A percentile compares a stretch with the other conserved stretches of the same genome.
Evolutionary conservation across 2,113 vertebrate species (phyloP).

Genomic region (Odontesthes bonariensis): DNA sequence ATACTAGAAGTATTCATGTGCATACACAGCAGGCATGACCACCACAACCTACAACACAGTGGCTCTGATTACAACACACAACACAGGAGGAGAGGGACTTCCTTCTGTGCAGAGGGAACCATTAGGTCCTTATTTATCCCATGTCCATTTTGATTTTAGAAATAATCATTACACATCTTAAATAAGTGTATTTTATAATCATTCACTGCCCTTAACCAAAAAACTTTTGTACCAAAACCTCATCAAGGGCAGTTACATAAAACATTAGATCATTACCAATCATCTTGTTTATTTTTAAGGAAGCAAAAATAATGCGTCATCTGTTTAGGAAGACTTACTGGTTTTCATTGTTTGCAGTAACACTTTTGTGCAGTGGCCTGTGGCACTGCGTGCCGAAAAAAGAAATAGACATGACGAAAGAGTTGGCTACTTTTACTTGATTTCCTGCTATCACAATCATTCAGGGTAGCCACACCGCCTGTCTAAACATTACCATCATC

Average conservation of each 20-base stretch:
- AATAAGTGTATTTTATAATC: too few species aligned
- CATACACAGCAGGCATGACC: too few species aligned
- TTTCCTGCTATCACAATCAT: constrained; percentile 20
- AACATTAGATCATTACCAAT: background rate
- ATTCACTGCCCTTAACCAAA: background rate
- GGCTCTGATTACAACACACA: too few species aligned
- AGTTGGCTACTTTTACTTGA: constrained; percentile 16
- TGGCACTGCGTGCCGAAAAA: background rate
- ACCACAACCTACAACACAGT: too few species aligned
- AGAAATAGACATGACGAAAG: constrained; percentile 23
- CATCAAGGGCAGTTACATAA: background rate
- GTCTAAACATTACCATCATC: constrained; percentile 53
- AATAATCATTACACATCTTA: background rate
- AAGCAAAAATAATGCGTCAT: background rate
- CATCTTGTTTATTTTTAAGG: background rate
- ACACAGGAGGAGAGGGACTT: too few species aligned
- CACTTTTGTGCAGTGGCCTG: background rate
- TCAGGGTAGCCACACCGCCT: constrained; percentile 25
- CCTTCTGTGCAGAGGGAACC: too few species aligned
- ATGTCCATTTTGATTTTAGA: background rate
- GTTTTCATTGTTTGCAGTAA: background rate
- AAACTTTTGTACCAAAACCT: background rate
- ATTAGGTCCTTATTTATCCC: too few species aligned
- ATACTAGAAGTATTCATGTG: too few species aligned
- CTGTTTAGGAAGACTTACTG: background rate